Evolutionary conservation across 2,888 invertebrate species (phyloP).

Genomic region (Epinotia bilunana): DNA sequence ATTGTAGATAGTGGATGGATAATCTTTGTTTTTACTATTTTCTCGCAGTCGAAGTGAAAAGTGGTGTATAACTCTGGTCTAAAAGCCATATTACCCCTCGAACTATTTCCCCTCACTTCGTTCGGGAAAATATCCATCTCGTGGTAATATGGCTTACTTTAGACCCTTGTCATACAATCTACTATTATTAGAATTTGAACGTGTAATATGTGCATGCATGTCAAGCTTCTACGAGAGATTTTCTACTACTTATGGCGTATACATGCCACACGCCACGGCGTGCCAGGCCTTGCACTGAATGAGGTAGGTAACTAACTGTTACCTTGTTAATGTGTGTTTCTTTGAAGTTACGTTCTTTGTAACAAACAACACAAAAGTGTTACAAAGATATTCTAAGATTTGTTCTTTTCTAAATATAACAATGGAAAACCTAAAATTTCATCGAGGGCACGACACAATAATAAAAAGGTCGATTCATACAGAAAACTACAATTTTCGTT

Average conservation of each 20-base stretch:
- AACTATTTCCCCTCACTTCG: too few relatives aligned
- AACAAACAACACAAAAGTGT: slow-evolving; percentile 1
- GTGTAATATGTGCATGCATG: neutral
- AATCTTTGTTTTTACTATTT: too few relatives aligned
- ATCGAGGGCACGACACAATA: slow-evolving; percentile 61
- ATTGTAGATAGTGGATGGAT: too few relatives aligned
- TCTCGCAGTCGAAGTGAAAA: too few relatives aligned
- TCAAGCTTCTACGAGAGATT: neutral
- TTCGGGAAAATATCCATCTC: too few relatives aligned
- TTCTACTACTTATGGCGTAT: neutral
- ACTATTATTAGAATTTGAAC: neutral
- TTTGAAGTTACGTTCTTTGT: neutral
- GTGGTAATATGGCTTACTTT: too few relatives aligned
- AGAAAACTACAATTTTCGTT: slow-evolving; percentile 70
- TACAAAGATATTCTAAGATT: slow-evolving; percentile 18
- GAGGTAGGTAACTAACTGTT: neutral
- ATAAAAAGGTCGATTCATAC: slow-evolving; percentile 61
- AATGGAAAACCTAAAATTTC: slow-evolving; percentile 34
- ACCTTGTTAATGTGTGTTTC: neutral
- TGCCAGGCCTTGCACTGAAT: neutral
- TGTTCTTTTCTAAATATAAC: slow-evolving; percentile 28
- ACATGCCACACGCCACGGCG: neutral
- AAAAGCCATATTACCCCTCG: too few relatives aligned
- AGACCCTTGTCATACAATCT: too few relatives aligned
- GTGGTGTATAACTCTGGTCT: too few relatives aligned